Percentiles rank a stretch among this genome's conserved stretches.
phyloP scores from a whole-genome alignment of 2,797 vertebrate genomes.

The Echeneis naucrates region DNA sequence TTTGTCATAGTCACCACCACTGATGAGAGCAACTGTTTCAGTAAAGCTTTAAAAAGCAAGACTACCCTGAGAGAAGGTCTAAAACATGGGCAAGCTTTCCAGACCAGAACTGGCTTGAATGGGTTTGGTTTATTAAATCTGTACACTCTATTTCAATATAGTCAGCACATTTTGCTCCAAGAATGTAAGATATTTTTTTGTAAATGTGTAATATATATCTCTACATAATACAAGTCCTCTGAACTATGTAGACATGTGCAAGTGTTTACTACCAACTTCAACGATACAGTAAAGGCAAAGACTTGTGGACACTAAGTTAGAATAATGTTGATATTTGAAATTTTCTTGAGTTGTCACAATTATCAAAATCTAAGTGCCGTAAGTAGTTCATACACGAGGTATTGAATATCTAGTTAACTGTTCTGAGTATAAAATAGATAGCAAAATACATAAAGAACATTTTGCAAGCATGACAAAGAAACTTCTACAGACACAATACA shows the following conservation, averaged over 20 bases:
- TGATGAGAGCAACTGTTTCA: slow-evolving; percentile 82
- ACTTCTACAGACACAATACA: slow-evolving; percentile 79
- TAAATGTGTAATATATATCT: slow-evolving; percentile 87
- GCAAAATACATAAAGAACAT: slow-evolving; percentile 83
- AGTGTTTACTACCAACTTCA: slow-evolving; percentile 87
- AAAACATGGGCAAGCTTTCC: slow-evolving; percentile 87
- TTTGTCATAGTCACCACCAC: slow-evolving; percentile 71
- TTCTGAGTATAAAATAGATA: slow-evolving; percentile 82
- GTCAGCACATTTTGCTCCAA: slow-evolving; percentile 86
- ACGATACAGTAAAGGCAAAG: slow-evolving; percentile 86
- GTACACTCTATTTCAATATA: slow-evolving; percentile 88
- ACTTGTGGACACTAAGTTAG: slow-evolving; percentile 85
- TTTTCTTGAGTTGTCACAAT: slow-evolving; percentile 81
- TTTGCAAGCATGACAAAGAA: slow-evolving; percentile 83
- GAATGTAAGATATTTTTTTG: slow-evolving; percentile 85
- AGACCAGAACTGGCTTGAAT: slow-evolving; percentile 84
- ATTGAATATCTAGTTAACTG: slow-evolving; percentile 83
- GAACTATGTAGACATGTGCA: slow-evolving; percentile 89
- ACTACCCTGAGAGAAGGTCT: slow-evolving; percentile 90
- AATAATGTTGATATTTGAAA: slow-evolving; percentile 82
- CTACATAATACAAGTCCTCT: slow-evolving; percentile 87
- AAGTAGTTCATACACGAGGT: slow-evolving; percentile 85
- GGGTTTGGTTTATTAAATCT: slow-evolving; percentile 89
- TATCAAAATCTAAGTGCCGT: slow-evolving; percentile 88
- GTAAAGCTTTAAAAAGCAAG: slow-evolving; percentile 88